Base-by-base conservation (phyloP, 2,113 vertebrate species). In the Alligator mississippiensis region DNA sequence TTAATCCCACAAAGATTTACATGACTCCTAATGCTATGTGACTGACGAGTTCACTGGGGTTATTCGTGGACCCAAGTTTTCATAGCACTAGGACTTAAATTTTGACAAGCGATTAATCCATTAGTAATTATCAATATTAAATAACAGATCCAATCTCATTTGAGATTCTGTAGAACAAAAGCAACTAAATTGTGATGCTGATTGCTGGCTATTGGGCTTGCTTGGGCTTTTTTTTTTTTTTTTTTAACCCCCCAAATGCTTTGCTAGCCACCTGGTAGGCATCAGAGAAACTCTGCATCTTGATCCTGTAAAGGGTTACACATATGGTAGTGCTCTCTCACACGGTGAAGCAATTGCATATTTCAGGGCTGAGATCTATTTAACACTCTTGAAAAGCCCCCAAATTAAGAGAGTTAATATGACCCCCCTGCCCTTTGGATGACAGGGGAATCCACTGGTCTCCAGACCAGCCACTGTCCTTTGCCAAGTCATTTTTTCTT, bases 401-500 rank as follows among this genome's bases (percentile, higher is more conserved):
- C 82, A 81, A 63, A 76, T 4, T 85, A 16, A 78, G 77, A 78
- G 77, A 70, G 27, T 78, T 22, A 78, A 63, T 5, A 25, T 47
- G 47, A 47, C 47, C 47, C 47, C 47, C 47, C 47, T 9, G 19
- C 3, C 16, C 24, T 85, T 66, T 77, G 72, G 38, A 78, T 30
- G 80, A 12, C 5, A 18, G 13, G 17, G 22, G 25, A 28, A 76
- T 28, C 81, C 79, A 13, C 61, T 19, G 60, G 63, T 79, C 7
- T 4, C 81, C 58, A 77, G 91, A 87, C 55, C 79, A 62, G 60
- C 59, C 27, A 57, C 24, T 64, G 85, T 30, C 38, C 84, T 76
- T 81, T 82, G 76, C 85, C 70, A 86, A 84, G 76, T 92, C 82
- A 83, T 34, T 92, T 75, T 92, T 87, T 76, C 80, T 85, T 88